Conservation (phyloP, 1,140 invertebrate species). For the Euschistus heros region DNA sequence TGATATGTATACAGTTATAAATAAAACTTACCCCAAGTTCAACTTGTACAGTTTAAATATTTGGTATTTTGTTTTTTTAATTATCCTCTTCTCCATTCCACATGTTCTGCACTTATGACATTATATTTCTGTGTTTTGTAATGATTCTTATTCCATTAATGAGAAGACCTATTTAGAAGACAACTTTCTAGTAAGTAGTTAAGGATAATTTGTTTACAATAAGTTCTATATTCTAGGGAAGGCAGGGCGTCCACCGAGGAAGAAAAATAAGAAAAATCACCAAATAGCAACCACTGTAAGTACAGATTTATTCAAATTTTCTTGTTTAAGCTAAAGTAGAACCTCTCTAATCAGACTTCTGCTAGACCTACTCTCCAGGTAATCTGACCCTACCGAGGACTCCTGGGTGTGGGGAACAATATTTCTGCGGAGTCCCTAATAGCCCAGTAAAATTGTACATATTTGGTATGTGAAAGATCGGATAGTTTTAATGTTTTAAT, state of each 20-base stretch:
- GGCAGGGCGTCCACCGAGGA: constrained; percentile 34
- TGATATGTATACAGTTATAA: constrained; percentile 12
- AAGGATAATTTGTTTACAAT: background rate
- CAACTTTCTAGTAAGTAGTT: too few relatives aligned
- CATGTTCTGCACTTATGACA: constrained; percentile 13
- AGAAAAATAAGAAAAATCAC: constrained; percentile 37
- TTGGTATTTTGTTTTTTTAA: constrained; percentile 2
- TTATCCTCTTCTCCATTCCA: background rate
- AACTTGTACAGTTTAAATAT: constrained; percentile 2
- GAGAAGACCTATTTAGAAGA: background rate
- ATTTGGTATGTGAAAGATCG: too few relatives aligned
- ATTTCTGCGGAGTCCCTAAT: too few relatives aligned
- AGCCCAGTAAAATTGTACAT: too few relatives aligned
- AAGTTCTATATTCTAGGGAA: constrained; percentile 33
- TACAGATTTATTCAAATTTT: background rate
- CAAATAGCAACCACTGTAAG: constrained; percentile 16
- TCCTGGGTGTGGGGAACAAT: too few relatives aligned
- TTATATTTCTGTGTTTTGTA: constrained; percentile 5
- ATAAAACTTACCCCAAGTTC: constrained; percentile 16
- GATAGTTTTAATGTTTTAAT: too few relatives aligned
- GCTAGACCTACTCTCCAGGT: too few relatives aligned
- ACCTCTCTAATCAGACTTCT: too few relatives aligned
- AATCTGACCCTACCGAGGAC: too few relatives aligned
- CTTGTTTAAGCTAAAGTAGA: too few relatives aligned
- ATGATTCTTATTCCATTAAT: background rate